These are phyloP conservation scores for Gobio occitaniae DNA, from an alignment of 2,797 vertebrate genomes.

Conservation along the genomic window DNA sequence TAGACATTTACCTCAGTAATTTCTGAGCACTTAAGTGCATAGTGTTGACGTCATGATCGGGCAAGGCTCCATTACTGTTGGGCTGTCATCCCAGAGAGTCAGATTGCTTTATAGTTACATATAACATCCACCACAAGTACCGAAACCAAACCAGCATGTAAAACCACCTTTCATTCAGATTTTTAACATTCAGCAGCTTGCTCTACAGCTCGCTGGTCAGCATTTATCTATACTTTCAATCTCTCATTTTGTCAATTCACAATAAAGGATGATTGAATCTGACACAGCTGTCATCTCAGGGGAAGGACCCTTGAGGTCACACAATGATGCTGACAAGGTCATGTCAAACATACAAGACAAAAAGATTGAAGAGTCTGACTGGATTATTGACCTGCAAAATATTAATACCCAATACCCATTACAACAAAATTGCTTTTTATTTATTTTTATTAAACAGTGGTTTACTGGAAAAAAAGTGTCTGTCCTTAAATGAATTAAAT, in stretches of 20 bases:
- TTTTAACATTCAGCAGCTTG: constrained; percentile 30
- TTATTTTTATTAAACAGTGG: too few relatives aligned
- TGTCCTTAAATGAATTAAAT: too few relatives aligned
- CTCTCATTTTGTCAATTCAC: constrained; percentile 13
- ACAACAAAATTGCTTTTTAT: too few relatives aligned
- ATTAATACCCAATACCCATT: constrained; percentile 3
- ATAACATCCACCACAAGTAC: constrained; percentile 28
- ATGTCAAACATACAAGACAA: constrained; percentile 16
- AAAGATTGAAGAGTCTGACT: not conserved
- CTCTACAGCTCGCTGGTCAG: constrained; percentile 12
- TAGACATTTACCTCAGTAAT: constrained; percentile 48
- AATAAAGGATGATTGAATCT: not conserved
- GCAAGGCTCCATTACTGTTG: constrained; percentile 43
- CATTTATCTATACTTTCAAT: constrained; percentile 23
- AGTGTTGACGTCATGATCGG: constrained; percentile 41
- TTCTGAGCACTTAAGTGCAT: constrained; percentile 35
- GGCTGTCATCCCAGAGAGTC: constrained; percentile 38
- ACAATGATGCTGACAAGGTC: constrained; percentile 28
- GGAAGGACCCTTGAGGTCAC: constrained; percentile 24
- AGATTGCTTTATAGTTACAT: constrained; percentile 40
- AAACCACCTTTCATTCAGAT: constrained; percentile 37
- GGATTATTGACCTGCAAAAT: constrained; percentile 12
- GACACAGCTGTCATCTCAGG: constrained; percentile 17
- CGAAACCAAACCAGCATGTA: constrained; percentile 15
- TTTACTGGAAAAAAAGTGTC: too few relatives aligned